These are phyloP conservation scores for Pseudococcus viburni DNA, from an alignment of 2,888 invertebrate genomes.

Conservation along the genomic window DNA sequence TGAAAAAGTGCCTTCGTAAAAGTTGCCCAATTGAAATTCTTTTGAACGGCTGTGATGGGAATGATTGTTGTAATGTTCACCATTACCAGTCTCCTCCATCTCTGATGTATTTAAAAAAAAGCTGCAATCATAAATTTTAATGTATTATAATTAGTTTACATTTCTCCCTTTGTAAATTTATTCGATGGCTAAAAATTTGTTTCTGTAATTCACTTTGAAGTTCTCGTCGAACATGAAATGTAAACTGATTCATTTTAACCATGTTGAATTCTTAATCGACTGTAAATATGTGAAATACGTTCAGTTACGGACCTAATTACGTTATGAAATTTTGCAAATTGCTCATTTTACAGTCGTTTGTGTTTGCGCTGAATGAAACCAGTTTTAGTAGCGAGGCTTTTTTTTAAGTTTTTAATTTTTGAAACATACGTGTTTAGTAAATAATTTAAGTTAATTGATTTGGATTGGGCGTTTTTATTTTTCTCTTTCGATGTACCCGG, in stretches of 20 bases:
- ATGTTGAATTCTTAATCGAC: slow-evolving; percentile 36
- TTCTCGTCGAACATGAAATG: not conserved
- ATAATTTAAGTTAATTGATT: slow-evolving; percentile 31
- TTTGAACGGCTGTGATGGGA: slow-evolving; percentile 65
- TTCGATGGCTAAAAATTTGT: not conserved
- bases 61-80: slow-evolving; percentile 64
- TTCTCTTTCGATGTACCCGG: slow-evolving; percentile 29
- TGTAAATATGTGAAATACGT: slow-evolving; percentile 39
- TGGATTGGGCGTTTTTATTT: slow-evolving; percentile 40
- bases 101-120: slow-evolving; percentile 45
- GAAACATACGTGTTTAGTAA: slow-evolving; percentile 43
- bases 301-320: slow-evolving; percentile 9
- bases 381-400: slow-evolving; percentile 8
- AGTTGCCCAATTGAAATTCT: slow-evolving; percentile 42
- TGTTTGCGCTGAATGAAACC: slow-evolving; percentile 25
- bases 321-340: not conserved
- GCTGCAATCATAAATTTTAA: slow-evolving; percentile 43
- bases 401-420: slow-evolving; percentile 48
- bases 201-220: not conserved
- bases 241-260: slow-evolving; percentile 25
- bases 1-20: slow-evolving; percentile 63
- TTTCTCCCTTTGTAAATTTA: not conserved
- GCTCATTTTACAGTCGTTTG: slow-evolving; percentile 31
- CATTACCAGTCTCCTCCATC: slow-evolving; percentile 62
- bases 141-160: slow-evolving; percentile 10